Evolutionary conservation across 1,140 invertebrate genomes (phyloP).

Genomic region (Cydia fagiglandana): DNA sequence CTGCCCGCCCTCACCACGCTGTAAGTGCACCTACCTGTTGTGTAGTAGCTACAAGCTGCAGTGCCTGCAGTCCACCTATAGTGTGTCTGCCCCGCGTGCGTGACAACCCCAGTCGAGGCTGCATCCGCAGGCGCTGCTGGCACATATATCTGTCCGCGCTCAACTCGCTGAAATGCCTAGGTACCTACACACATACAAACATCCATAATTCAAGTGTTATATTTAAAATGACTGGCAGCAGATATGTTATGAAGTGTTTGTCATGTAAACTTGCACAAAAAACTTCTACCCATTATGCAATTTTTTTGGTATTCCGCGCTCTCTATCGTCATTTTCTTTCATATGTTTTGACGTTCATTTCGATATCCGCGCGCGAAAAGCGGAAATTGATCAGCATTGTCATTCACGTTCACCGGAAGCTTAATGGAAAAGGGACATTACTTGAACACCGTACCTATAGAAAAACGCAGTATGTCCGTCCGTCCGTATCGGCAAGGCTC

Average conservation of each 20-base stretch:
- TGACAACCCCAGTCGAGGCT: constrained; percentile 58
- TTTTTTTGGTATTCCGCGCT: no score
- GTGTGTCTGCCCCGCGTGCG: constrained; percentile 54
- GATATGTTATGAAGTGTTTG: no score
- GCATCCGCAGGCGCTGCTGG: constrained; percentile 58
- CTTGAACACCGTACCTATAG: not conserved
- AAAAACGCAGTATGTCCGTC: not conserved
- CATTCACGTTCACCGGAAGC: constrained; percentile 12
- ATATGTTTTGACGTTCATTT: not conserved
- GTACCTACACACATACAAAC: no score
- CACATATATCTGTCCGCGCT: constrained; percentile 55
- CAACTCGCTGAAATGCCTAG: constrained; percentile 47
- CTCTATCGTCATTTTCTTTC: no score
- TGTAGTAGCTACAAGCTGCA: constrained; percentile 40
- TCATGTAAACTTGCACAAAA: no score
- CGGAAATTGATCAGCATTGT: not conserved
- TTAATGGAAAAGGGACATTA: constrained; percentile 29
- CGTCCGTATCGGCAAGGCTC: not conserved
- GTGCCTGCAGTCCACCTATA: constrained; percentile 46
- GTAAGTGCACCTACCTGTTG: constrained; percentile 44
- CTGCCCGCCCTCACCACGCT: constrained; percentile 64
- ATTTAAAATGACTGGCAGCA: no score
- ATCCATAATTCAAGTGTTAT: no score
- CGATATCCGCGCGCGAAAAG: not conserved
- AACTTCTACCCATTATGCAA: no score